phyloP scores from a whole-genome alignment of 2,113 vertebrate genomes.

The Ageneiosus marmoratus region DNA sequence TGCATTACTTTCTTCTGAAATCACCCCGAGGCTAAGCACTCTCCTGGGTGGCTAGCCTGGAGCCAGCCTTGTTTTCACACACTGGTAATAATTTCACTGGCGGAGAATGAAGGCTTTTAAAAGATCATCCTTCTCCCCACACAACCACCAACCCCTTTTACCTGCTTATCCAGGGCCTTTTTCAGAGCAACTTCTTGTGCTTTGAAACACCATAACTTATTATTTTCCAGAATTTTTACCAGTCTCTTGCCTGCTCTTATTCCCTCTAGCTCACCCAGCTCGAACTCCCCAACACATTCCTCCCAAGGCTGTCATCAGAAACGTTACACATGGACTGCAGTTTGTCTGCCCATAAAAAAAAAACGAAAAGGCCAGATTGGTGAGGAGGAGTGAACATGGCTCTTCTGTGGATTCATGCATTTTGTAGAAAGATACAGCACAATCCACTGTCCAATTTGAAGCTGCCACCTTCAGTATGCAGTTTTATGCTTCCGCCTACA shows the following conservation, averaged over 20 bases:
- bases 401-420: constrained; percentile 64
- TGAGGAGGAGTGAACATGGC: constrained; percentile 24
- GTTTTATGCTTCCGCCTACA: constrained; percentile 60
- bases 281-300: constrained; percentile 25
- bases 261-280: constrained; percentile 32
- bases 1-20: constrained; percentile 72
- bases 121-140: constrained; percentile 58
- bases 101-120: constrained; percentile 71
- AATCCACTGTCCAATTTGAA: constrained; percentile 63
- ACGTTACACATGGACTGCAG: constrained; percentile 10
- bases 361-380: constrained; percentile 44
- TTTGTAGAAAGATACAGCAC: constrained; percentile 59
- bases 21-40: constrained; percentile 72
- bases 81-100: constrained; percentile 72
- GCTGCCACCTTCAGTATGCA: constrained; percentile 63
- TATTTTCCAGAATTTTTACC: constrained; percentile 8
- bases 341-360: constrained; percentile 46
- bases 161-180: constrained; percentile 43
- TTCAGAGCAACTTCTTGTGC: constrained; percentile 36
- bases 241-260: background rate
- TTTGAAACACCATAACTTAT: constrained; percentile 33
- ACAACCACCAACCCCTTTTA: constrained; percentile 21
- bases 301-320: constrained; percentile 45
- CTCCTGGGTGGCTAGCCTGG: constrained; percentile 75
- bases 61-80: constrained; percentile 73